phyloP scores from a whole-genome alignment of 1,140 invertebrate species.

The Drosophila willistoni region DNA sequence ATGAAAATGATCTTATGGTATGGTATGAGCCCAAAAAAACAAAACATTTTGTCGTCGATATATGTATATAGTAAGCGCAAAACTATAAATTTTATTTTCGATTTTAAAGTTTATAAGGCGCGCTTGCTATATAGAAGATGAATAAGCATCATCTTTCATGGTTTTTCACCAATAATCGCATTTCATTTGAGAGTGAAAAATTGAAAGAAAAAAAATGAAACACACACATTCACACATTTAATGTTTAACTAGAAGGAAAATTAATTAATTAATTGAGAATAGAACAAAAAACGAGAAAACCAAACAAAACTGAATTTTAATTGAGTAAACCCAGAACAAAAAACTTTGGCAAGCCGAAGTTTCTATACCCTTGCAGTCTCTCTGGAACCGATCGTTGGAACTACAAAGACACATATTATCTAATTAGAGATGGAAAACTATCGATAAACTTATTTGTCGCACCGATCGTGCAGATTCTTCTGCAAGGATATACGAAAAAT shows the following conservation, averaged over 20 bases:
- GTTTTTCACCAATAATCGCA: constrained; percentile 23
- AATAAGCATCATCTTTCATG: neutral
- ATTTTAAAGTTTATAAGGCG: constrained; percentile 7
- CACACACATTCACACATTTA: constrained; percentile 31
- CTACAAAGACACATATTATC: neutral
- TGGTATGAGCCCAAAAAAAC: constrained; percentile 3
- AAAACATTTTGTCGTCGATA: neutral
- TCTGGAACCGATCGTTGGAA: neutral
- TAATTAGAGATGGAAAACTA: neutral
- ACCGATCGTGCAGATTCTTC: neutral
- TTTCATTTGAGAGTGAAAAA: constrained; percentile 30
- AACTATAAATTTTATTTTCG: constrained; percentile 15
- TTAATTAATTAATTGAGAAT: constrained; percentile 58
- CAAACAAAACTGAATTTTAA: constrained; percentile 56
- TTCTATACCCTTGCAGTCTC: neutral
- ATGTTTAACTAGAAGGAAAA: constrained; percentile 56
- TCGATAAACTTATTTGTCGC: neutral
- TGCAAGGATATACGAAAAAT: constrained; percentile 8
- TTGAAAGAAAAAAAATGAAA: constrained; percentile 1
- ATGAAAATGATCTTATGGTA: constrained; percentile 5
- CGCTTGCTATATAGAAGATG: constrained; percentile 1
- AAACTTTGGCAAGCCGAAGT: neutral
- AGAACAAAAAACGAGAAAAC: constrained; percentile 15
- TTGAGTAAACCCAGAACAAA: constrained; percentile 23
- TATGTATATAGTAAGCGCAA: neutral